These are phyloP conservation scores for Strigamia transsilvanica DNA, from an alignment of 2,888 invertebrate genomes.

Conservation along the genomic window DNA sequence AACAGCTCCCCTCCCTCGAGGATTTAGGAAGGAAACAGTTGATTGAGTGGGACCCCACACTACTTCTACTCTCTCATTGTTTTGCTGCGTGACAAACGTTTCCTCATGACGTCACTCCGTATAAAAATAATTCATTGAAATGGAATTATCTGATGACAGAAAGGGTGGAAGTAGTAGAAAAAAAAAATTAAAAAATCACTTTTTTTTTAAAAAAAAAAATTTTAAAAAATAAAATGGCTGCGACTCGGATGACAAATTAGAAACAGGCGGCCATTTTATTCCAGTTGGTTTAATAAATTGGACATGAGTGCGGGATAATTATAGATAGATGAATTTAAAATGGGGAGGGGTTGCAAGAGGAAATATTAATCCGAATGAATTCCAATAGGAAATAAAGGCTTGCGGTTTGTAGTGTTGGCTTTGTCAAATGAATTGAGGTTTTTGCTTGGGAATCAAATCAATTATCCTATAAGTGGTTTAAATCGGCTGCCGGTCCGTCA, in stretches of 20 bases:
- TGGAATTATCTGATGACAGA: constrained; percentile 26
- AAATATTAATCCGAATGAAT: neutral
- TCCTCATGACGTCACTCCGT: constrained; percentile 12
- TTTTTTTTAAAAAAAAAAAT: neutral
- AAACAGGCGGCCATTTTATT: constrained; percentile 48
- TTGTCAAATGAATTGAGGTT: too few species aligned
- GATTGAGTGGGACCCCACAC: constrained; percentile 30
- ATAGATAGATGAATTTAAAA: constrained; percentile 16
- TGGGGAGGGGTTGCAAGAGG: neutral
- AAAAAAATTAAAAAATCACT: neutral
- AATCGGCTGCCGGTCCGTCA: too few species aligned
- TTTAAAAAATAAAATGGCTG: neutral
- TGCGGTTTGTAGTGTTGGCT: neutral
- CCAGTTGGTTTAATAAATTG: constrained; percentile 46
- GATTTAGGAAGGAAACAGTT: neutral
- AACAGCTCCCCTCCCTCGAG: neutral
- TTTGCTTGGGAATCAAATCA: too few species aligned
- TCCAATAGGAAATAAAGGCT: neutral
- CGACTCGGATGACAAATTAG: constrained; percentile 38
- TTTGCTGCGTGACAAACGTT: constrained; percentile 27
- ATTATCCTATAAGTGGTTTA: too few species aligned
- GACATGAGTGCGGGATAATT: constrained; percentile 43
- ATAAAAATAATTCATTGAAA: constrained; percentile 25
- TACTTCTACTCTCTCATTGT: constrained; percentile 22
- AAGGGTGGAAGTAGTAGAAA: constrained; percentile 1